A percentile compares a stretch with the other conserved stretches of the same genome.
Evolutionary conservation across 2,797 vertebrate species (phyloP).

Genomic region (Jordanella pulchra): DNA sequence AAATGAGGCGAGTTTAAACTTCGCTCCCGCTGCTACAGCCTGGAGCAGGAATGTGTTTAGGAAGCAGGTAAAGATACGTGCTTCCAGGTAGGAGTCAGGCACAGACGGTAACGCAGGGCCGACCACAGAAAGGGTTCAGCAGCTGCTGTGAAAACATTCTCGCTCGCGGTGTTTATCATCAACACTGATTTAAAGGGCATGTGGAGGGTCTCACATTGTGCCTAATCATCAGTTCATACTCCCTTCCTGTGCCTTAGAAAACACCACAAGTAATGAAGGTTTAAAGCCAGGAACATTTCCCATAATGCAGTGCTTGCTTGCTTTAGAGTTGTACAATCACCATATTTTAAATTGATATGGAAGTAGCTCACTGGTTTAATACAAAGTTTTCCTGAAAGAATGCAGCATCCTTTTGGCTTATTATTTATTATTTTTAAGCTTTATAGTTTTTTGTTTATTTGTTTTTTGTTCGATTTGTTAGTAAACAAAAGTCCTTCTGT

Average conservation of each 20-base stretch:
- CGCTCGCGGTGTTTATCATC: conserved; percentile 16
- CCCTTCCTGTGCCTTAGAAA: neutral
- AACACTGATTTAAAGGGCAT: conserved; percentile 27
- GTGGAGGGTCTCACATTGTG: conserved; percentile 8
- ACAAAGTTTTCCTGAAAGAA: no score
- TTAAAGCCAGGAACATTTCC: conserved; percentile 8
- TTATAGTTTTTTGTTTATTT: no score
- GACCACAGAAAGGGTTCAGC: neutral
- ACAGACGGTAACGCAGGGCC: conserved; percentile 7
- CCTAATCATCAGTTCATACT: conserved; percentile 19
- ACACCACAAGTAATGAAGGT: conserved; percentile 1
- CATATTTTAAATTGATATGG: no score
- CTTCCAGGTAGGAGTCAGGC: conserved; percentile 15
- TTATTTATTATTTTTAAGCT: no score
- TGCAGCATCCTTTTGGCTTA: no score
- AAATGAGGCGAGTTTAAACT: conserved; percentile 74
- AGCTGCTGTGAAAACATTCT: conserved; percentile 2
- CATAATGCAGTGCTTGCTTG: no score
- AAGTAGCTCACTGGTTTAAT: no score
- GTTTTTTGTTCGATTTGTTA: no score
- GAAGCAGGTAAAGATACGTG: conserved; percentile 66
- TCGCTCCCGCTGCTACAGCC: conserved; percentile 57
- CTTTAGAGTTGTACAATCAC: no score
- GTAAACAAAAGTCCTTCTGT: no score
- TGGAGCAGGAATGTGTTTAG: conserved; percentile 61